Percentiles rank a stretch among this genome's conserved stretches.
Conservation (phyloP, 2,113 vertebrate species). For the Sinocyclocheilus rhinocerous region DNA sequence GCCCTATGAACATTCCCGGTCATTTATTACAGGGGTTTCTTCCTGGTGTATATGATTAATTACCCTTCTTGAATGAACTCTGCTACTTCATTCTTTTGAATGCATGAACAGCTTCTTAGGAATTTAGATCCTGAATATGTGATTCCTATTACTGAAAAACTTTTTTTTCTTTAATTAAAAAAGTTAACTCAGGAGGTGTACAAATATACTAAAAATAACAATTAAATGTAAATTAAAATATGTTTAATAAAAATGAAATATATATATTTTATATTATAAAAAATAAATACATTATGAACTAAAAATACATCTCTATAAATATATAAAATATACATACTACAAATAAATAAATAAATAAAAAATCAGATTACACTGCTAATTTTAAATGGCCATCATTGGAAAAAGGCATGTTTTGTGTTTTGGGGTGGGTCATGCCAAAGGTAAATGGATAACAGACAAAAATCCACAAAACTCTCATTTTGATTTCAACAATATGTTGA, state of each 20-base stretch:
- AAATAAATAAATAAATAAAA: too few relatives aligned
- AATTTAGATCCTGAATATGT: background rate
- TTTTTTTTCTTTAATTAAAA: too few relatives aligned
- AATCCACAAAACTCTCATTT: background rate
- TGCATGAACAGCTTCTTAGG: background rate
- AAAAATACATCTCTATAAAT: background rate
- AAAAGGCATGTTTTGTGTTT: background rate
- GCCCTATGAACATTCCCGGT: constrained; percentile 22
- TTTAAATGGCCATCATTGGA: background rate
- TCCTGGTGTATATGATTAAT: background rate
- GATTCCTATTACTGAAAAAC: background rate
- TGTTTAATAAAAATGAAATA: too few relatives aligned
- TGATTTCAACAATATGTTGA: background rate
- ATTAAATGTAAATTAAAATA: too few relatives aligned
- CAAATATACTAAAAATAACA: too few relatives aligned
- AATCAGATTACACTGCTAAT: background rate
- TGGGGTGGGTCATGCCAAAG: background rate
- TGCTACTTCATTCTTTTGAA: background rate
- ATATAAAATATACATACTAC: background rate
- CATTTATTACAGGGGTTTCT: constrained; percentile 40
- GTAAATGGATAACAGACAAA: background rate
- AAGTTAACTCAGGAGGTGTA: background rate
- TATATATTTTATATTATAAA: too few relatives aligned
- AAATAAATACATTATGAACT: background rate
- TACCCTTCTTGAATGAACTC: constrained; percentile 5